Base-by-base conservation (phyloP, 2,888 invertebrate genomes). In the Macrostomum cliftonense region DNA sequence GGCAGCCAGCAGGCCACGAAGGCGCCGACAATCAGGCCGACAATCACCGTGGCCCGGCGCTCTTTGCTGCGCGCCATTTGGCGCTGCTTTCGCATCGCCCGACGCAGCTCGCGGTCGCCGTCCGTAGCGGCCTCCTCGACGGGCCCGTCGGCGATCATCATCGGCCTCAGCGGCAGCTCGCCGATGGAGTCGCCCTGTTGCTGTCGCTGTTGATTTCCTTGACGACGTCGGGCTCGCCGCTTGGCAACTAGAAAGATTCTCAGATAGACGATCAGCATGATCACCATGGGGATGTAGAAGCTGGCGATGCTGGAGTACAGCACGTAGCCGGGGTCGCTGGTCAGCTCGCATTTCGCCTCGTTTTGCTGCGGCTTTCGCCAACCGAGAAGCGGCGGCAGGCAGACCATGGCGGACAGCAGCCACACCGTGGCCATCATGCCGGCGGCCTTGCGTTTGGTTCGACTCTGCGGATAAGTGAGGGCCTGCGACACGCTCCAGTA, bases 241-340 rank as follows among this genome's bases (percentile, higher is more conserved):
- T 89, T 83, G 46, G 93, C 91, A 39, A 91, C 91, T 73, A 80
- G 85, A 76, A 91, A 97, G 75, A 97, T 95, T 73, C 91, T 80
- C 72, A 91, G 88, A 75, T 97, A 97, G 55, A 97, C 95, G 74
- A 95, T 91, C 65, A 95, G 91, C 93, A 97, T 95, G 70, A 97
- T 89, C 71, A 91, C 86, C 65, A 89, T 88, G 54, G 97, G 95
- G 70, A 97, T 87, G 78, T 89, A 97, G 78, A 97, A 97, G 64
- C 93, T 95, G 61, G 95, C 95, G 63, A 91, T 77, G 17, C 93
- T 88, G 17, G 93, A 95, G 74, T 95, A 97, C 52, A 95, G 75
- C 65, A 95, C 93, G 76, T 97, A 95, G 56, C 93, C 91, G 63
- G 88, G 80, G 74, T 93, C 89, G 67, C 86, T 84, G 63, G 88